A percentile compares a stretch with the other conserved stretches of the same genome.
phyloP scores from a whole-genome alignment of 2,113 vertebrate genomes.

The Anhinga anhinga region DNA sequence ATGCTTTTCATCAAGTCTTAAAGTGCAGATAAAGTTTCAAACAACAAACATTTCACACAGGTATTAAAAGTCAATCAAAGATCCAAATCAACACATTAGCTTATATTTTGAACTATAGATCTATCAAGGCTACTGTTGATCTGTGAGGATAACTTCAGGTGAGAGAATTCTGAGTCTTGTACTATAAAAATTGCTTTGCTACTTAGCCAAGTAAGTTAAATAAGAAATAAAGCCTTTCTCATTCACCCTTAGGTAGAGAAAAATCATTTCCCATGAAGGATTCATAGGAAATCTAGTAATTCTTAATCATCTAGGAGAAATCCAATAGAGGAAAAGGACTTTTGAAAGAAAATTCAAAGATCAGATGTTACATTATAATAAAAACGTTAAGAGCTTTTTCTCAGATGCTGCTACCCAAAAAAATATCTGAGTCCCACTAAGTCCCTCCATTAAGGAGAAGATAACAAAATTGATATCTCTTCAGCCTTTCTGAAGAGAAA shows the following conservation, averaged over 20 bases:
- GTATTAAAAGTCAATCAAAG: not conserved
- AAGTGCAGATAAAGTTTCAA: not conserved
- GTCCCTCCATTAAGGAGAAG: not conserved
- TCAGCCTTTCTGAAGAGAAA: not conserved
- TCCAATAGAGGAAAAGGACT: not conserved
- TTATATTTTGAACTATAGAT: not conserved
- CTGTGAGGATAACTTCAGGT: not conserved
- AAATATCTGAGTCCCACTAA: not conserved
- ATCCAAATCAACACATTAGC: not conserved
- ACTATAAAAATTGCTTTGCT: not conserved
- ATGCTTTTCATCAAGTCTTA: not conserved
- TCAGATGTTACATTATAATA: not conserved
- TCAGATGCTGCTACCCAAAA: not conserved
- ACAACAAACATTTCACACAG: not conserved
- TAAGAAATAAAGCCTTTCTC: not conserved
- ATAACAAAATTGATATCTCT: not conserved
- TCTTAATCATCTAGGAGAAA: not conserved
- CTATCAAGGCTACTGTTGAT: not conserved
- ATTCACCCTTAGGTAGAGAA: not conserved
- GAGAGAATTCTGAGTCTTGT: not conserved
- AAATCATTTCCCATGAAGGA: not conserved
- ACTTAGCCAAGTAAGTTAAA: not conserved
- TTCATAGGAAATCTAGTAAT: not conserved
- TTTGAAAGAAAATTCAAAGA: not conserved
- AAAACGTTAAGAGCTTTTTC: not conserved